A percentile compares a stretch with the other conserved stretches of the same genome.
Evolutionary conservation across 2,797 vertebrate genomes (phyloP).

Genomic region (Amphiprion clarkii): DNA sequence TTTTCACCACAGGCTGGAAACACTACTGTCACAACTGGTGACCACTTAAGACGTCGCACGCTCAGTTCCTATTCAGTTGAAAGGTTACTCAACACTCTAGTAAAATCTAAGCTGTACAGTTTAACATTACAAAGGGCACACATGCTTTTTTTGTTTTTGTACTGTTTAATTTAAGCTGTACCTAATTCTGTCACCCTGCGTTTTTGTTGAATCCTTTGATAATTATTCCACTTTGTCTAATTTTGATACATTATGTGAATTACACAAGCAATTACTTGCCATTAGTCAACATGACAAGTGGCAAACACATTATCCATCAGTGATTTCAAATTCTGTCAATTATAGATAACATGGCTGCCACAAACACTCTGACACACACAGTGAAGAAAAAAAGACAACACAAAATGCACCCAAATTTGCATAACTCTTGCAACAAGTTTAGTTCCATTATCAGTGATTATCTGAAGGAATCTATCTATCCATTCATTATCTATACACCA

Average conservation of each 20-base stretch:
- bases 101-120: slow-evolving; percentile 16
- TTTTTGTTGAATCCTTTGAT: neutral
- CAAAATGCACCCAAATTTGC: slow-evolving; percentile 1
- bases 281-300: slow-evolving; percentile 9
- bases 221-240: slow-evolving; percentile 19
- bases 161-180: neutral
- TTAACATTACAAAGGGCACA: slow-evolving; percentile 6
- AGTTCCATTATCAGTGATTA: too few relatives aligned
- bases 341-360: neutral
- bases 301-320: slow-evolving; percentile 3
- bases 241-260: slow-evolving; percentile 13
- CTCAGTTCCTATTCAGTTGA: slow-evolving; percentile 16
- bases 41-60: slow-evolving; percentile 49
- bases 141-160: neutral
- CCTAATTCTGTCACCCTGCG: neutral
- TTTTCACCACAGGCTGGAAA: slow-evolving; percentile 60
- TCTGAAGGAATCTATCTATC: too few relatives aligned
- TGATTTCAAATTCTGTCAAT: neutral
- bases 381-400: neutral
- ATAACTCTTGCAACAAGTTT: neutral
- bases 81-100: neutral
- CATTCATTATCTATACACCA: too few relatives aligned
- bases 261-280: slow-evolving; percentile 3
- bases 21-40: slow-evolving; percentile 50
- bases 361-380: neutral